Evolutionary conservation across 2,797 vertebrate species (phyloP).

Genomic region (Sphenodon punctatus): DNA sequence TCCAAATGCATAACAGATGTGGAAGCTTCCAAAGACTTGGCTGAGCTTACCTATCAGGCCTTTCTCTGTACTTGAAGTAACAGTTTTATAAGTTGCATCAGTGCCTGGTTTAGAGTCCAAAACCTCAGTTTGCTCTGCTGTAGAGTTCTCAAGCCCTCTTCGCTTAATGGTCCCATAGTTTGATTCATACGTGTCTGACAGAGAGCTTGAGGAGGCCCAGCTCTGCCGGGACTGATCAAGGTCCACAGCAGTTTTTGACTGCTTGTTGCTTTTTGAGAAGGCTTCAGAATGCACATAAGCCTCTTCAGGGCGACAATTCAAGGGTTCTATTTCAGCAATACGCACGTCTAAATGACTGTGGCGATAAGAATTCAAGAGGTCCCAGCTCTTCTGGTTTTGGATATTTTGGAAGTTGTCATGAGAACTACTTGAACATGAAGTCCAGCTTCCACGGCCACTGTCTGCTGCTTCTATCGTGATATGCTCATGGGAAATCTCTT

Average conservation of each 20-base stretch:
- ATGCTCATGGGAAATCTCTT: slow-evolving; percentile 89
- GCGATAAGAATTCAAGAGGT: slow-evolving; percentile 80
- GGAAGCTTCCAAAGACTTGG: slow-evolving; percentile 1
- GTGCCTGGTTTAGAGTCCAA: slow-evolving; percentile 73
- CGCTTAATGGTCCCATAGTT: slow-evolving; percentile 90
- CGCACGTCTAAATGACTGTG: slow-evolving; percentile 82
- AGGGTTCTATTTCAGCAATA: slow-evolving; percentile 83
- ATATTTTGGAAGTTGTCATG: slow-evolving; percentile 95
- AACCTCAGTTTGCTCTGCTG: slow-evolving; percentile 62
- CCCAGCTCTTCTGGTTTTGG: slow-evolving; percentile 85
- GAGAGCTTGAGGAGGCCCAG: slow-evolving; percentile 90
- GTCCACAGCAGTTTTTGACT: slow-evolving; percentile 77
- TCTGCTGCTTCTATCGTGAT: slow-evolving; percentile 84
- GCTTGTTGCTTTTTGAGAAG: slow-evolving; percentile 72
- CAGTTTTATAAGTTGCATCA: slow-evolving; percentile 90
- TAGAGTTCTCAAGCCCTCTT: slow-evolving; percentile 74
- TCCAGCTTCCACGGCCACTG: slow-evolving; percentile 96
- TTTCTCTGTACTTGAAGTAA: slow-evolving; percentile 95
- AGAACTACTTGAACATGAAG: slow-evolving; percentile 94
- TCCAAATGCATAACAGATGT: slow-evolving; percentile 33
- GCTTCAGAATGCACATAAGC: slow-evolving; percentile 62
- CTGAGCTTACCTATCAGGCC: slow-evolving; percentile 95
- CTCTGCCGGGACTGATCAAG: slow-evolving; percentile 83
- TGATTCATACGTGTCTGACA: slow-evolving; percentile 88
- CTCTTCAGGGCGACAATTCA: slow-evolving; percentile 70